Evolutionary conservation across 2,113 vertebrate species (phyloP).

Genomic region (Noctilio leporinus): DNA sequence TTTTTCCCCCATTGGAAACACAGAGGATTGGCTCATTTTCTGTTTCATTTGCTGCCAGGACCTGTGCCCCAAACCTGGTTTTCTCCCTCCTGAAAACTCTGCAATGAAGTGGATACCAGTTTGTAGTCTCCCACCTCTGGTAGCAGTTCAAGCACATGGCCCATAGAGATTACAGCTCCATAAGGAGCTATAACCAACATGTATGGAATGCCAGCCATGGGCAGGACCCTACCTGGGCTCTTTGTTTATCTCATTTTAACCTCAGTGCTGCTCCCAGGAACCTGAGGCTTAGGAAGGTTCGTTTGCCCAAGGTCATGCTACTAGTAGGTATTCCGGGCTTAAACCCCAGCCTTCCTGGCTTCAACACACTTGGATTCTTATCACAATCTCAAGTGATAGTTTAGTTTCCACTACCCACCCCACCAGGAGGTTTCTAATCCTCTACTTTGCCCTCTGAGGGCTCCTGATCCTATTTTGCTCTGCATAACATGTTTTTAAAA

Average conservation of each 20-base stretch:
- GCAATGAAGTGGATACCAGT: background rate
- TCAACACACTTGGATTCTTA: background rate
- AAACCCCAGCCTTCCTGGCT: background rate
- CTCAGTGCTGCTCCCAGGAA: background rate
- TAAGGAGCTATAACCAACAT: background rate
- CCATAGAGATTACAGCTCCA: background rate
- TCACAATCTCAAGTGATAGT: background rate
- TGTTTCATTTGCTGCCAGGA: background rate
- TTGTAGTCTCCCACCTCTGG: background rate
- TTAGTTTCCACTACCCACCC: background rate
- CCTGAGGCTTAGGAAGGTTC: background rate
- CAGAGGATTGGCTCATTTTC: background rate
- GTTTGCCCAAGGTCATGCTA: background rate
- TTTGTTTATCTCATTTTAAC: background rate
- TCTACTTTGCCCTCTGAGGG: background rate
- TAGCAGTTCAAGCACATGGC: background rate
- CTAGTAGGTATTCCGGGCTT: background rate
- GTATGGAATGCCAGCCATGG: fast-evolving
- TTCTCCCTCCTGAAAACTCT: conserved; percentile 6
- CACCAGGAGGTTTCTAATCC: background rate
- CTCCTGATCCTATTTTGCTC: background rate
- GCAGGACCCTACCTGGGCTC: background rate
- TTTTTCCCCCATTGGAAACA: background rate
- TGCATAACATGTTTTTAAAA: background rate
- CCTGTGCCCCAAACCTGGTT: background rate